Conservation (phyloP, 2,113 vertebrate species). For the Elephas maximus region DNA sequence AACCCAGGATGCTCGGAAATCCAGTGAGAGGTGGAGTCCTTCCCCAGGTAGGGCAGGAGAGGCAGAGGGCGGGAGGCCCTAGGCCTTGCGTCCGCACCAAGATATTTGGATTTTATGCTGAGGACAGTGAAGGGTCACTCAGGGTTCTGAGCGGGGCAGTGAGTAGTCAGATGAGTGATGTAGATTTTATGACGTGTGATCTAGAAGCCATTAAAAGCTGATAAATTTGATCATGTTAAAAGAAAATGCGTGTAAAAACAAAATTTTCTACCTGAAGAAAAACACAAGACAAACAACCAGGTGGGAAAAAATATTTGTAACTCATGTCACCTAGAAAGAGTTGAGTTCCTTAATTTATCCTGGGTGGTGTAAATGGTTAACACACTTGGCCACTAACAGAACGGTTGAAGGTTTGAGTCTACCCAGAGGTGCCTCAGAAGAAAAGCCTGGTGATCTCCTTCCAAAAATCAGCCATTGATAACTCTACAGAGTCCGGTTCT, state of each 20-base stretch:
- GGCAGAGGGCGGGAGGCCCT: background rate
- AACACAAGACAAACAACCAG: background rate
- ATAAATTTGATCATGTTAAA: background rate
- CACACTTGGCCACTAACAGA: background rate
- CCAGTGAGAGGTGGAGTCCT: background rate
- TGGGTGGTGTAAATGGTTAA: background rate
- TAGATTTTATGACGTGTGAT: rapidly evolving
- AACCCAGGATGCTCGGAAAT: rapidly evolving
- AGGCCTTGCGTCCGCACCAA: background rate
- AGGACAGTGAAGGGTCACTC: rapidly evolving
- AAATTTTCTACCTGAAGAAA: background rate
- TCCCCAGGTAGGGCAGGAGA: background rate
- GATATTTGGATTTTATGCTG: rapidly evolving
- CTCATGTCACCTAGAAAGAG: background rate
- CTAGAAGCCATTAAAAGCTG: background rate
- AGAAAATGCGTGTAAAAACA: background rate
- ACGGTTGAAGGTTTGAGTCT: background rate
- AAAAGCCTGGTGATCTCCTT: background rate
- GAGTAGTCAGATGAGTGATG: background rate
- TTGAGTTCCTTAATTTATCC: background rate
- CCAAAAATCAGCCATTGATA: background rate
- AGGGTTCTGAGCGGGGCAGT: background rate
- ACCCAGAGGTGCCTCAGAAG: background rate
- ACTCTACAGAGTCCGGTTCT: background rate
- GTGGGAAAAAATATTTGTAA: background rate